Evolutionary conservation across 1,140 invertebrate genomes (phyloP).

Genomic region (Geopemphigus sp.): DNA sequence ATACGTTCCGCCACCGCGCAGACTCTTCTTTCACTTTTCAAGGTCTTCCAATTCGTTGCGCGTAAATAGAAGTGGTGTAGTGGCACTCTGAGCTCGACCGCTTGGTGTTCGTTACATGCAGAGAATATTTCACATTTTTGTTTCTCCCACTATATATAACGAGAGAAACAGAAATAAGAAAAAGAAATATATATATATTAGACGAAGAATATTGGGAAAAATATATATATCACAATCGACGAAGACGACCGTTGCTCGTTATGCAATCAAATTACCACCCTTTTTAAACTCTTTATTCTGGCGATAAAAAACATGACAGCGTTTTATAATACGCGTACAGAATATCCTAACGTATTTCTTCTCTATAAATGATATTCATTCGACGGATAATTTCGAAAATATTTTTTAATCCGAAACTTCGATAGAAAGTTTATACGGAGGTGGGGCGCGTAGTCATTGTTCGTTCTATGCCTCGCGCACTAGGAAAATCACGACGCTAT

Average conservation of each 20-base stretch:
- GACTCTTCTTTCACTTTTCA: conserved; percentile 50
- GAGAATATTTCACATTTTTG: not conserved
- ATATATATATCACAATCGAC: conserved; percentile 11
- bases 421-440: too few species aligned
- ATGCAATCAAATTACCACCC: not conserved
- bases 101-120: not conserved
- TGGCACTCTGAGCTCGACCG: not conserved
- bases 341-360: too few species aligned
- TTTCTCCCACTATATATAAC: not conserved
- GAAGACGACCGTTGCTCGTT: not conserved
- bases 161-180: too few species aligned
- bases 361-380: too few species aligned
- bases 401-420: too few species aligned
- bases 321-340: too few species aligned
- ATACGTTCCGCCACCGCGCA: not conserved
- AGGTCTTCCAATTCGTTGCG: conserved; percentile 46
- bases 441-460: too few species aligned
- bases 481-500: too few species aligned
- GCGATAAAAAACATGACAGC: too few species aligned
- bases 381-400: too few species aligned
- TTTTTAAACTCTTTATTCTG: too few species aligned
- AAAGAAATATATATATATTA: not conserved
- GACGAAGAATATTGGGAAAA: not conserved
- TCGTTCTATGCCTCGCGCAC: too few species aligned
- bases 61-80: conserved; percentile 23